Evolutionary conservation across 2,888 invertebrate species (phyloP).

Genomic region (Polyommatus iphigenia): DNA sequence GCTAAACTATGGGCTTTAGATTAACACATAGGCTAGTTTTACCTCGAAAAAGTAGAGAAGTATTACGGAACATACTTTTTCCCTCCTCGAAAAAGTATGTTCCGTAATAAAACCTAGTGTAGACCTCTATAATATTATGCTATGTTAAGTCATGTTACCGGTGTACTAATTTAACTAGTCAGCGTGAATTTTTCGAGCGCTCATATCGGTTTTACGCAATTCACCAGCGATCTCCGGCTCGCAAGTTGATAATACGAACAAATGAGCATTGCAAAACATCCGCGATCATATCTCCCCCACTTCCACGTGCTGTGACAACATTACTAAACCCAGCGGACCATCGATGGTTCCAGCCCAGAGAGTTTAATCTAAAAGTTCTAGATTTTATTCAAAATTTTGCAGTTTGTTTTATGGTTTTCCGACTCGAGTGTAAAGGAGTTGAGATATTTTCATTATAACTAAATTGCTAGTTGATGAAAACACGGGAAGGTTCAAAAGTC

Average conservation of each 20-base stretch:
- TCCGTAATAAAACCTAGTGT: no score
- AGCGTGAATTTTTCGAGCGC: not conserved
- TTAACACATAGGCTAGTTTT: no score
- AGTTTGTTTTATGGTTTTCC: not conserved
- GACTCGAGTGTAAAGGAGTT: not conserved
- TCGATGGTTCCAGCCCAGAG: not conserved
- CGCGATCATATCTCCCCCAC: conserved; percentile 30
- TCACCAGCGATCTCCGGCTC: not conserved
- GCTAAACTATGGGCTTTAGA: no score
- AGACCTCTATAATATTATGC: no score
- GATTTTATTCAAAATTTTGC: not conserved
- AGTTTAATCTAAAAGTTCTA: not conserved
- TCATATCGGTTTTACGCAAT: not conserved
- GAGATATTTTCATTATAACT: not conserved
- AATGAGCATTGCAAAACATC: conserved; percentile 20
- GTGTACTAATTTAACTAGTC: no score
- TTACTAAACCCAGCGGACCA: not conserved
- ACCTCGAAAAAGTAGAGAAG: no score
- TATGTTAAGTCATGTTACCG: no score
- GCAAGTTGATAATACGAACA: conserved; percentile 17
- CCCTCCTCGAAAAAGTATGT: no score
- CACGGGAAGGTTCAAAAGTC: not conserved
- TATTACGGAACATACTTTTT: no score
- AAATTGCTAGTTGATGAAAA: not conserved
- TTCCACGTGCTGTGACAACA: conserved; percentile 17